Conservation (phyloP, 2,113 vertebrate genomes). For the Jaculus jaculus region DNA sequence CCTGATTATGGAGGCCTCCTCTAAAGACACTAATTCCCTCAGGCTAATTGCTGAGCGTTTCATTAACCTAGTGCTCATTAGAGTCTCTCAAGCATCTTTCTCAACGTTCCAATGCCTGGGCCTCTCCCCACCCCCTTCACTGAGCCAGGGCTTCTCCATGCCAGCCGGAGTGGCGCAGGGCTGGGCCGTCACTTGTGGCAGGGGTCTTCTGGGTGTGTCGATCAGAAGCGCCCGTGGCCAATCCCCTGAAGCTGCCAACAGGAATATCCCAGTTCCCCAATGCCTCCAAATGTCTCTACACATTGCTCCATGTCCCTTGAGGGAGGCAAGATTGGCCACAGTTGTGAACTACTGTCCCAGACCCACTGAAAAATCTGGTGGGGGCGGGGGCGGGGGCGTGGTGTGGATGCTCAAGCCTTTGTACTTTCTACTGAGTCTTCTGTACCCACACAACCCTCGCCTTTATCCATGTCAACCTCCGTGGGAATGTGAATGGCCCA, state of each 20-base stretch:
- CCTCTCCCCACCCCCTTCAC: neutral
- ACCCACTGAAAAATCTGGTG: neutral
- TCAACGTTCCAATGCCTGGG: neutral
- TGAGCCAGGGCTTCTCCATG: neutral
- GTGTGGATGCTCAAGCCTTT: neutral
- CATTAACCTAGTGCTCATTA: constrained; percentile 66
- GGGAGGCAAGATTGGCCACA: neutral
- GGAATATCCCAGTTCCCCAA: neutral
- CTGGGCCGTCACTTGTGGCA: neutral
- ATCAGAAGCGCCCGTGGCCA: neutral
- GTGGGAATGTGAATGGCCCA: neutral
- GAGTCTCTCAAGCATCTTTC: constrained; percentile 52
- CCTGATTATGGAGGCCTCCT: constrained; percentile 63
- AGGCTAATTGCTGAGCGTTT: constrained; percentile 66
- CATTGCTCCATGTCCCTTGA: neutral
- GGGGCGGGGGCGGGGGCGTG: neutral
- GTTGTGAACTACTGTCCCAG: neutral
- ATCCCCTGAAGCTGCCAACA: neutral
- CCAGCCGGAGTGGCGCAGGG: neutral
- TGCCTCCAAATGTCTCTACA: neutral
- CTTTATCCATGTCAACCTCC: neutral
- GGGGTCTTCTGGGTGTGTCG: too few species aligned
- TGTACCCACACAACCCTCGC: neutral
- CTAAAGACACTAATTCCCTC: constrained; percentile 54
- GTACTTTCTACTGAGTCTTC: neutral